phyloP scores from a whole-genome alignment of 2,113 vertebrate genomes.

The Anguilla rostrata region DNA sequence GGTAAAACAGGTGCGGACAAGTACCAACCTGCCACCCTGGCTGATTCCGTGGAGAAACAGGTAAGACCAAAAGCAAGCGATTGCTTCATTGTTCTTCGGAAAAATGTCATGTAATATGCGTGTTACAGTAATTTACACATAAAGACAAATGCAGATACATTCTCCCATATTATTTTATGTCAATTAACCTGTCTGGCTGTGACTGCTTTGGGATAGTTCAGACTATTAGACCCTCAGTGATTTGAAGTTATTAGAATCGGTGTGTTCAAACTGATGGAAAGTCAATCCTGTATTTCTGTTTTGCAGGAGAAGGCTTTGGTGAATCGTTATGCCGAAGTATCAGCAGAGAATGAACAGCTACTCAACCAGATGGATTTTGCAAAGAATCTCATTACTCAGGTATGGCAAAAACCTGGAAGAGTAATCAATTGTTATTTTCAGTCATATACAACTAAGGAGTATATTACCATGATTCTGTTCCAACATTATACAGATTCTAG shows the following conservation, averaged over 20 bases:
- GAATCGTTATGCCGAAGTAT: constrained; percentile 74
- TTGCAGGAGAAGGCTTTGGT: constrained; percentile 78
- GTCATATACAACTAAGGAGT: background rate
- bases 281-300: background rate
- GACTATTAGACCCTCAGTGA: background rate
- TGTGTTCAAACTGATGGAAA: background rate
- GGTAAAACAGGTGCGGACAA: constrained; percentile 61
- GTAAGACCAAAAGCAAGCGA: constrained; percentile 55
- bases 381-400: constrained; percentile 78
- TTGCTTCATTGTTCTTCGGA: background rate
- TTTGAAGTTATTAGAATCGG: background rate
- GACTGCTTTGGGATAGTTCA: background rate
- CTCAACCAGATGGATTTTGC: constrained; percentile 78
- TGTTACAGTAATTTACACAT: background rate
- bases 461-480: background rate
- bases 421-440: background rate
- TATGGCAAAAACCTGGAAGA: constrained; percentile 46
- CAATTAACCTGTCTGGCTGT: background rate
- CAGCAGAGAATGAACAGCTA: constrained; percentile 76
- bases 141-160: background rate
- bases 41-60: constrained; percentile 81
- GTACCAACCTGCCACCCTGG: constrained; percentile 63
- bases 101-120: background rate
- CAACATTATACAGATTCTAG: background rate
- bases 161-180: background rate